These are phyloP conservation scores for Noctua comes DNA, from an alignment of 2,888 invertebrate species.

Conservation along the genomic window DNA sequence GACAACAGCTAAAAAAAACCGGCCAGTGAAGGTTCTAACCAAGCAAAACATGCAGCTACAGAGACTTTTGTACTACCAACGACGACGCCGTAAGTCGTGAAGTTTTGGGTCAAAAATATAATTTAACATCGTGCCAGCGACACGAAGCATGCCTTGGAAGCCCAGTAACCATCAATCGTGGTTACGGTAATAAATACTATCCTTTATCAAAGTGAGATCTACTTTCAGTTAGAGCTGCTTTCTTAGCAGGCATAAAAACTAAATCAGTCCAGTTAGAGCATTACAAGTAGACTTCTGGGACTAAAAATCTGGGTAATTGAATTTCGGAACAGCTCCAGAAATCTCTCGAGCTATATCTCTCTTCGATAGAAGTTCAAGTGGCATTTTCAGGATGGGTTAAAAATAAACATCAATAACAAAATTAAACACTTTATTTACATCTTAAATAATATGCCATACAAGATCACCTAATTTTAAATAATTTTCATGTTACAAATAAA, in stretches of 20 bases:
- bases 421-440: constrained; percentile 56
- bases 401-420: constrained; percentile 25
- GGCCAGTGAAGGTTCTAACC: neutral
- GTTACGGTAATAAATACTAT: neutral
- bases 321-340: neutral
- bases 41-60: neutral
- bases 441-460: constrained; percentile 23
- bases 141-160: neutral
- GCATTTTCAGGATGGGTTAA: neutral
- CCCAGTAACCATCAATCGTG: neutral
- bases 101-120: neutral
- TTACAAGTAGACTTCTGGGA: neutral
- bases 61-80: neutral
- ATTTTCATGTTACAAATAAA: constrained; percentile 17
- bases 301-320: neutral
- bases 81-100: neutral
- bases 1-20: neutral
- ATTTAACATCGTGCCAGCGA: neutral
- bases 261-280: neutral
- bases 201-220: neutral
- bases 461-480: constrained; percentile 16
- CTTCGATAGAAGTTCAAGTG: neutral
- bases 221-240: neutral
- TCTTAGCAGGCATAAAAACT: neutral
- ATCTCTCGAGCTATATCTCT: no score